These are phyloP conservation scores for Panurus biarmicus DNA, from an alignment of 2,113 vertebrate genomes.

Conservation along the genomic window DNA sequence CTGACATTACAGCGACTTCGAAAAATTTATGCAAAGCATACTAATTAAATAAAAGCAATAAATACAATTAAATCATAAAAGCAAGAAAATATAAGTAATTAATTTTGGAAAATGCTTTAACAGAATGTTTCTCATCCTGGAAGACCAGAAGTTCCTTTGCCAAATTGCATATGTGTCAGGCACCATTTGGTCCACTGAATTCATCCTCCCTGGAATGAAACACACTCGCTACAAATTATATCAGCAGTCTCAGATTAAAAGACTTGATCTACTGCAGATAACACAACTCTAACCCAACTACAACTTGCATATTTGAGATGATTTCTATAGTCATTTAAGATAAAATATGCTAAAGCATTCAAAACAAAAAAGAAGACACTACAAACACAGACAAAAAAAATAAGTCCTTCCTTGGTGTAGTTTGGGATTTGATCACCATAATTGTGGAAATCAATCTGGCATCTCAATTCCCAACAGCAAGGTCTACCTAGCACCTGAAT, in stretches of 20 bases:
- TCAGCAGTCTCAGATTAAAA: background rate
- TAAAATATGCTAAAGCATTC: background rate
- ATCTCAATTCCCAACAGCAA: background rate
- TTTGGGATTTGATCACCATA: background rate
- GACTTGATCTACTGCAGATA: background rate
- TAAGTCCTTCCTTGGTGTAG: background rate
- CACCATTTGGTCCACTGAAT: background rate
- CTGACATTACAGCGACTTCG: background rate
- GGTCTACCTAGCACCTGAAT: background rate
- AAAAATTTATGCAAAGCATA: background rate
- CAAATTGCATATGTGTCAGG: background rate
- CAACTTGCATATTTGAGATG: fast-evolving
- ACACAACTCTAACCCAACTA: background rate
- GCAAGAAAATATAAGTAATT: background rate
- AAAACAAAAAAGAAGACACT: background rate
- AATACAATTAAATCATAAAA: background rate
- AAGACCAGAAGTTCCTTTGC: background rate
- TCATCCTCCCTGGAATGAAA: background rate
- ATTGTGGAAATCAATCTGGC: background rate
- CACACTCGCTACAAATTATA: background rate
- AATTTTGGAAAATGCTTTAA: background rate
- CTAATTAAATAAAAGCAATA: background rate
- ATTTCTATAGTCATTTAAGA: background rate
- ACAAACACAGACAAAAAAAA: background rate
- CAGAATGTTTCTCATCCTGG: background rate